Evolutionary conservation across 2,888 invertebrate genomes (phyloP).

Genomic region (Euphydryas editha): DNA sequence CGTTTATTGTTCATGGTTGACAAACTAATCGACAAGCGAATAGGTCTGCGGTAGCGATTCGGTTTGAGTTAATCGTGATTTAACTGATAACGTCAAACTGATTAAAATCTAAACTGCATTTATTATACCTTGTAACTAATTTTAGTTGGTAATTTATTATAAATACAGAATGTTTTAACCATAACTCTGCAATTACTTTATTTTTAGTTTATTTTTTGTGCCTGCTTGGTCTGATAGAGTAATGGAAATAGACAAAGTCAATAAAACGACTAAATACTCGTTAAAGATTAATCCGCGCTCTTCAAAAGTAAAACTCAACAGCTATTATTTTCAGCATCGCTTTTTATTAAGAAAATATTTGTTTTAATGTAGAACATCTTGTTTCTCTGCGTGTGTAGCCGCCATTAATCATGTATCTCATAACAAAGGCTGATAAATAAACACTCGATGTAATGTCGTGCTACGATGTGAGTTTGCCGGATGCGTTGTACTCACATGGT

Average conservation of each 20-base stretch:
- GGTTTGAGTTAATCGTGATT: slow-evolving; percentile 14
- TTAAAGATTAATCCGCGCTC: background rate
- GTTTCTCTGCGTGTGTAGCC: slow-evolving; percentile 40
- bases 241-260: too few relatives aligned
- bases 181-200: background rate
- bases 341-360: slow-evolving; percentile 15
- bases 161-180: background rate
- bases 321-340: background rate
- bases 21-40: slow-evolving; percentile 17
- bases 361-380: slow-evolving; percentile 30
- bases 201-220: background rate
- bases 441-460: slow-evolving; percentile 52
- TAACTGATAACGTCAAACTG: slow-evolving; percentile 15
- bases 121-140: slow-evolving; percentile 6
- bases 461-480: slow-evolving; percentile 65
- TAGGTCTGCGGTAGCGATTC: slow-evolving; percentile 20
- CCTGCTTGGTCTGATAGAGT: too few relatives aligned
- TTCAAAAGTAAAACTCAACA: slow-evolving; percentile 5
- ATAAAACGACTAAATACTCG: background rate
- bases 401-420: slow-evolving; percentile 54
- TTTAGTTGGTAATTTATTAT: background rate
- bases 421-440: slow-evolving; percentile 64
- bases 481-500: slow-evolving; percentile 76
- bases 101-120: slow-evolving; percentile 19
- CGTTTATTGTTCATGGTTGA: slow-evolving; percentile 20